phyloP scores from a whole-genome alignment of 2,888 invertebrate genomes.

The Pecten maximus region DNA sequence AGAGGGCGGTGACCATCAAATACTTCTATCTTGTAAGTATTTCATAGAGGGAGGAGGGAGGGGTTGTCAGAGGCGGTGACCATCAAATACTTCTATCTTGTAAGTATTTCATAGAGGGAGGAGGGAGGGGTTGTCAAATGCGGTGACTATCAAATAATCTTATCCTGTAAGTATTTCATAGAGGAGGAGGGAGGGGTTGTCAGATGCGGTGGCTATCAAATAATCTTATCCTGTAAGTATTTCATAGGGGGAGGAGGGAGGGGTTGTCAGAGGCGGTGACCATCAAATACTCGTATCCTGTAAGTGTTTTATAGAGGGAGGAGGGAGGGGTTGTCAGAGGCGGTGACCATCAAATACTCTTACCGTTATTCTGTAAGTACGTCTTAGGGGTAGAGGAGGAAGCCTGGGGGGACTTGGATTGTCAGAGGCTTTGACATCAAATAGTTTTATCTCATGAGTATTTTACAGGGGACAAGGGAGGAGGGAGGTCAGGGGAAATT shows the following conservation, averaged over 20 bases:
- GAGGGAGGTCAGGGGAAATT: too few species aligned
- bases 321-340: neutral
- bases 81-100: constrained; percentile 42
- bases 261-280: constrained; percentile 23
- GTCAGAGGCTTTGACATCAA: too few species aligned
- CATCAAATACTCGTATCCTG: constrained; percentile 40
- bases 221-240: constrained; percentile 19
- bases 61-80: constrained; percentile 42
- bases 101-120: neutral
- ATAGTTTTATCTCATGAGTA: too few species aligned
- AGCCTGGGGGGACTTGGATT: constrained; percentile 2
- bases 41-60: neutral
- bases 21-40: too few species aligned
- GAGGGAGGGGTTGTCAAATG: neutral
- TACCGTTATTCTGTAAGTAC: neutral
- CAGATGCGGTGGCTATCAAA: neutral
- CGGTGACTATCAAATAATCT: too few species aligned
- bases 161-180: too few species aligned
- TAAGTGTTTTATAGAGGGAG: constrained; percentile 6
- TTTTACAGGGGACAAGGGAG: neutral
- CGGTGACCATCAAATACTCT: neutral
- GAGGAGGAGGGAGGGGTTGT: neutral
- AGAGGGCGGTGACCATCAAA: too few species aligned
- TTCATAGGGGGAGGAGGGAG: neutral
- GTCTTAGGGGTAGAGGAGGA: neutral